A percentile compares a stretch with the other conserved stretches of the same genome.
Conservation (phyloP, 2,113 vertebrate genomes). For the Ammodytes dubius region DNA sequence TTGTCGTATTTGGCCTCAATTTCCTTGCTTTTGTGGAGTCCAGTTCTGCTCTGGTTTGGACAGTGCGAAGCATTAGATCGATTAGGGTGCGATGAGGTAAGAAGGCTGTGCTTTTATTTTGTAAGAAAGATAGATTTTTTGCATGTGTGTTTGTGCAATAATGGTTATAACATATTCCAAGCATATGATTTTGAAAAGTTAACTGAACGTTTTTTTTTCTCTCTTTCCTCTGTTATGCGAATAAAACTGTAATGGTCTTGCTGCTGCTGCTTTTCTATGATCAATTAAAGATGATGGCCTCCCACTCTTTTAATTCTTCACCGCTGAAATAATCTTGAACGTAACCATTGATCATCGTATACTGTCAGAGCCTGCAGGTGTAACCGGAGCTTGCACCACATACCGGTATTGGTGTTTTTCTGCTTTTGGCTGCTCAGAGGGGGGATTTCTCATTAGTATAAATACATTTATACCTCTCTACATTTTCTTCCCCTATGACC, state of each 20-base stretch:
- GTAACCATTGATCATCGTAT: too few species aligned
- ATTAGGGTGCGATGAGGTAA: constrained; percentile 23
- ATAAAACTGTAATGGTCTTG: not conserved
- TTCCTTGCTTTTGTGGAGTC: not conserved
- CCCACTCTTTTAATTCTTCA: not conserved
- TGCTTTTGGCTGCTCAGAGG: constrained; percentile 37
- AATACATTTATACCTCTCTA: constrained; percentile 43
- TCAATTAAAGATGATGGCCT: not conserved
- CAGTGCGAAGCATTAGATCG: not conserved
- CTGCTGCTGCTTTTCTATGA: not conserved
- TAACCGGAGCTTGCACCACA: constrained; percentile 59
- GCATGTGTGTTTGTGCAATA: not conserved
- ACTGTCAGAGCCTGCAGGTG: constrained; percentile 45
- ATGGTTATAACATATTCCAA: not conserved
- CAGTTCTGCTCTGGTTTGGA: constrained; percentile 14
- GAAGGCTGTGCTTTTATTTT: not conserved
- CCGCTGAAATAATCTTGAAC: not conserved
- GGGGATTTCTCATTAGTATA: constrained; percentile 34
- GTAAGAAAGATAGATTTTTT: not conserved
- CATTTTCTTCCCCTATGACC: constrained; percentile 26
- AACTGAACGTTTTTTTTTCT: not conserved
- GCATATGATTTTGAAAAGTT: not conserved
- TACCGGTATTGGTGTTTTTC: constrained; percentile 60
- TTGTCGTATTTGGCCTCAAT: not conserved
- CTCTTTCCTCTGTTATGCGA: not conserved